Evolutionary conservation across 1,140 invertebrate species (phyloP).

Genomic region (Atta colombica): DNA sequence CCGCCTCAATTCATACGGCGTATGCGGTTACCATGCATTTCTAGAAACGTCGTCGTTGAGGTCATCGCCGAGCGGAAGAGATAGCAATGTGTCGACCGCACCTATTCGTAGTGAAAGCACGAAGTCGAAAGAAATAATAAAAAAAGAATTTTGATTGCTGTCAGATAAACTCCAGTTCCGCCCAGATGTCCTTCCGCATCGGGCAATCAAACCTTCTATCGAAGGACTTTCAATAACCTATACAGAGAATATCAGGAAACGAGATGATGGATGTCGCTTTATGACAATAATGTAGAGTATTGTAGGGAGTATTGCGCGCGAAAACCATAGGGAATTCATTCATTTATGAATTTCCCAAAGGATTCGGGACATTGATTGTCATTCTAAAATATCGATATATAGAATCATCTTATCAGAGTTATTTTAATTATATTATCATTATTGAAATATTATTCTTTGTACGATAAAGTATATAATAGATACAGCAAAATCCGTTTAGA

Average conservation of each 20-base stretch:
- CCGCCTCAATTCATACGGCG: neutral
- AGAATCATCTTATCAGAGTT: neutral
- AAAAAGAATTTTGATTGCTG: neutral
- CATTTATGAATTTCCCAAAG: slow-evolving; percentile 2
- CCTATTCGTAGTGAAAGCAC: neutral
- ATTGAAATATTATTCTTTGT: neutral
- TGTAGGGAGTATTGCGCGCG: neutral
- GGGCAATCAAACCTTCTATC: neutral
- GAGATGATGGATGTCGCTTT: neutral
- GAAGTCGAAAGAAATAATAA: neutral
- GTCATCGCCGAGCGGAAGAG: slow-evolving; percentile 14
- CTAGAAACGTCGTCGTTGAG: slow-evolving; percentile 11
- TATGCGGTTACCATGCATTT: slow-evolving; percentile 56
- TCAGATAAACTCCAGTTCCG: neutral
- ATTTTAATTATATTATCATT: neutral
- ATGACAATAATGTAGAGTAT: neutral
- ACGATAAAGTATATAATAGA: neutral
- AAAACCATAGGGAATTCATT: neutral
- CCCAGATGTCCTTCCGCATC: neutral
- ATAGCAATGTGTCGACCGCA: neutral
- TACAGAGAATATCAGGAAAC: slow-evolving; percentile 6
- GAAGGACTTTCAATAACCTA: slow-evolving; percentile 14
- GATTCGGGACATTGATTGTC: neutral
- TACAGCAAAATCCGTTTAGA: neutral
- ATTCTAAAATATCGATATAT: neutral